These are phyloP conservation scores for Crocodylus rhombifer DNA, from an alignment of 2,797 vertebrate species.

Conservation along the genomic window DNA sequence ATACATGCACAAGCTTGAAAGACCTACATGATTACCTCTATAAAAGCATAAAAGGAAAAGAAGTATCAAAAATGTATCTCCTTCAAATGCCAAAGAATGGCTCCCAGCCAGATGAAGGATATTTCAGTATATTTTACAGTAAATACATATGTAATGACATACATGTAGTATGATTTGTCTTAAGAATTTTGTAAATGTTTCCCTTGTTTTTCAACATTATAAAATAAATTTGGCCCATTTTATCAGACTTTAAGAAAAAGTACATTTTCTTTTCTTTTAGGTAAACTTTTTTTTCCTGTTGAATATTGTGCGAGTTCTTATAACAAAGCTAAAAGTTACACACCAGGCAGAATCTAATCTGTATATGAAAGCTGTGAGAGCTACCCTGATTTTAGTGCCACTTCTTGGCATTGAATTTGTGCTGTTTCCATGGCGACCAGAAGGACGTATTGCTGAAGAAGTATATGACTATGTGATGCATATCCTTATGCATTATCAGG, in stretches of 20 bases:
- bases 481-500: constrained; percentile 98
- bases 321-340: constrained; percentile 97
- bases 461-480: constrained; percentile 96
- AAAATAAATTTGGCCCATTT: neutral
- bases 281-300: constrained; percentile 97
- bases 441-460: constrained; percentile 89
- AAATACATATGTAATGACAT: neutral
- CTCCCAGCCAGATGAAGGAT: neutral
- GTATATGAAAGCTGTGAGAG: constrained; percentile 98
- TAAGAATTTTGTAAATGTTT: neutral
- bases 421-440: constrained; percentile 93
- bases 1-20: neutral
- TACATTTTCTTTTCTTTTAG: constrained; percentile 72
- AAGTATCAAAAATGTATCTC: too few relatives aligned
- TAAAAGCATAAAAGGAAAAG: neutral
- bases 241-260: neutral
- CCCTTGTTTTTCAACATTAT: neutral
- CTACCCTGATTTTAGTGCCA: constrained; percentile 95
- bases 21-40: neutral
- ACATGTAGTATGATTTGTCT: neutral
- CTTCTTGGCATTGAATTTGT: constrained; percentile 96
- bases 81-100: neutral
- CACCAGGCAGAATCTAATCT: constrained; percentile 96
- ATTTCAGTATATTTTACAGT: neutral
- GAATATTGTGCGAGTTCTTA: constrained; percentile 96